Conservation (phyloP, 2,113 vertebrate genomes). For the Progne subis region DNA sequence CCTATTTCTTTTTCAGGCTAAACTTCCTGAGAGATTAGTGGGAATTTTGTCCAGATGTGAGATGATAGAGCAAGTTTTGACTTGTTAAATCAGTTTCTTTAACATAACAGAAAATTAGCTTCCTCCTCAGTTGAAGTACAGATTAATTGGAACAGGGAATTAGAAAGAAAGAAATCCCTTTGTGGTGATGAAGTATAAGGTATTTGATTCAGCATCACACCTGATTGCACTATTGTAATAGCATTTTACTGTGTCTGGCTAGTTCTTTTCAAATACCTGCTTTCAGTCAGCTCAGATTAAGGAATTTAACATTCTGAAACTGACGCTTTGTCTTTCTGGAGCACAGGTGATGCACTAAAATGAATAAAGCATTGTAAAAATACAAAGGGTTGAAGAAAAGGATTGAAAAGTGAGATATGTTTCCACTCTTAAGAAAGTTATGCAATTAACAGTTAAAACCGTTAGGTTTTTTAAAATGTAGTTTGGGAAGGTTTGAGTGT, state of each 20-base stretch:
- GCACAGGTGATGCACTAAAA: background rate
- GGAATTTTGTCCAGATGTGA: background rate
- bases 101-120: background rate
- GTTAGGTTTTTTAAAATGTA: background rate
- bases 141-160: background rate
- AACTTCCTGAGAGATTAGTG: background rate
- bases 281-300: background rate
- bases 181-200: background rate
- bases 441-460: background rate
- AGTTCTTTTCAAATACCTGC: background rate
- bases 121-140: background rate
- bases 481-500: background rate
- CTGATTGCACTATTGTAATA: slow-evolving; percentile 1
- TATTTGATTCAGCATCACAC: slow-evolving; percentile 9
- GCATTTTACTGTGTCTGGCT: slow-evolving; percentile 10
- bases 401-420: background rate
- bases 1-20: background rate
- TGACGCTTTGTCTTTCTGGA: background rate
- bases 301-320: background rate
- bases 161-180: slow-evolving; percentile 19
- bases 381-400: background rate
- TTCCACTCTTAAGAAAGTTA: background rate
- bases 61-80: background rate
- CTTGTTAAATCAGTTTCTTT: slow-evolving; percentile 33
- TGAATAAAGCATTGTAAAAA: background rate